phyloP scores from a whole-genome alignment of 2,113 vertebrate species.

The Saccopteryx leptura region DNA sequence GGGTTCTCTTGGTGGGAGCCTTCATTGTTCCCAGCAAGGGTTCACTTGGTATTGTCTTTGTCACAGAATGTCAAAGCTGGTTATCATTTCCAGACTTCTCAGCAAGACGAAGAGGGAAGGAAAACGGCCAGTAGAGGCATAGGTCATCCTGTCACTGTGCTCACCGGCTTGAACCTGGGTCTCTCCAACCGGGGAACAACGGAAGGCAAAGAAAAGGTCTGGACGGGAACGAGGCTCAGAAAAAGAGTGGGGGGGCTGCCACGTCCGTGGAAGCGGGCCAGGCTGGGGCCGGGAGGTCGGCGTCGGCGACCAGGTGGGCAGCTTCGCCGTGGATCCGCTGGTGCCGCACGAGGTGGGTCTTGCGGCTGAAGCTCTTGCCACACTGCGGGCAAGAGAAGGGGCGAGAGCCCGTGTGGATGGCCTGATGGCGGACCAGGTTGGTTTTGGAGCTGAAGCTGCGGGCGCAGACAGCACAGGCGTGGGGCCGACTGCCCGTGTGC shows the following conservation, averaged over 20 bases:
- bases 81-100: neutral
- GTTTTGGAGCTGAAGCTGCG: constrained; percentile 89
- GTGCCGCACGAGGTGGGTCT: constrained; percentile 87
- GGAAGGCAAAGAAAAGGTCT: neutral
- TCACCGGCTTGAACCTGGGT: too few species aligned
- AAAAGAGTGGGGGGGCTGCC: neutral
- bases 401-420: constrained; percentile 86
- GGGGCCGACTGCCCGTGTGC: constrained; percentile 87
- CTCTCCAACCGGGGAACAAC: neutral
- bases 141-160: fast-evolving
- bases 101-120: neutral
- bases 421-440: constrained; percentile 88
- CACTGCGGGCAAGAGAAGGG: constrained; percentile 86
- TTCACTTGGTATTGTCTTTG: neutral
- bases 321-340: constrained; percentile 81
- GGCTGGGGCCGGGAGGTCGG: neutral
- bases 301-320: neutral
- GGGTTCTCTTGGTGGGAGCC: neutral
- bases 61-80: neutral
- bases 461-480: constrained; percentile 84
- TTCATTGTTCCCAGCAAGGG: neutral
- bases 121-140: fast-evolving
- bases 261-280: constrained; percentile 35
- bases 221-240: neutral
- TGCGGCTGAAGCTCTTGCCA: constrained; percentile 87